phyloP scores from a whole-genome alignment of 2,888 invertebrate species.

The Nesidiocoris tenuis region DNA sequence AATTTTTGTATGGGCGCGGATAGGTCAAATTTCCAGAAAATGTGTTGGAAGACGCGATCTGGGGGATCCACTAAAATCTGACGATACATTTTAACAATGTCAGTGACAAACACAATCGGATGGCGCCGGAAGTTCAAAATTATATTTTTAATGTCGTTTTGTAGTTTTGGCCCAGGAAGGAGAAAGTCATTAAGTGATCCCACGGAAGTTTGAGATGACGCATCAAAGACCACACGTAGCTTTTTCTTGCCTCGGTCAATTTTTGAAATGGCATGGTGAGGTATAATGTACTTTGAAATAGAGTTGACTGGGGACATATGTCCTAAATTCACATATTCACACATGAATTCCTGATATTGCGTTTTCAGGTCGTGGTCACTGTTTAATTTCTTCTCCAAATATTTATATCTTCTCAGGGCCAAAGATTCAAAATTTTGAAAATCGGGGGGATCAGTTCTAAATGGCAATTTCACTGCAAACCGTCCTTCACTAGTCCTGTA shows the following conservation, averaged over 20 bases:
- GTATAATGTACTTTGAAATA: neutral
- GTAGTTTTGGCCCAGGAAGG: too few species aligned
- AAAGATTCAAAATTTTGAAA: neutral
- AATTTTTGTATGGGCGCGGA: neutral
- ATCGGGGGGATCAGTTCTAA: neutral
- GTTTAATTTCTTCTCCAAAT: neutral
- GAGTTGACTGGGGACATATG: neutral
- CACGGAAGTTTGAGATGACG: too few species aligned
- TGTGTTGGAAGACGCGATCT: too few species aligned
- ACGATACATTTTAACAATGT: too few species aligned
- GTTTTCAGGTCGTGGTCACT: neutral
- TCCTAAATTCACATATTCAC: neutral
- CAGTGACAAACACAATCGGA: too few species aligned
- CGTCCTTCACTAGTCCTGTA: neutral
- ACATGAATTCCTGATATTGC: neutral
- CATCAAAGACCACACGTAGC: too few species aligned
- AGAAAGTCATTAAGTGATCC: too few species aligned
- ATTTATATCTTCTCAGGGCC: neutral
- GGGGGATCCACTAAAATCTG: too few species aligned
- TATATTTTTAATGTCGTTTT: too few species aligned
- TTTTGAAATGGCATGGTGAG: neutral
- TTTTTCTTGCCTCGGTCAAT: too few species aligned
- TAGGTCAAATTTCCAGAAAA: neutral
- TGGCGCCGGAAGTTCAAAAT: too few species aligned
- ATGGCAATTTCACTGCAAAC: neutral